Base-by-base conservation (phyloP, 2,888 invertebrate species). In the Sceliomorpha sp. region DNA sequence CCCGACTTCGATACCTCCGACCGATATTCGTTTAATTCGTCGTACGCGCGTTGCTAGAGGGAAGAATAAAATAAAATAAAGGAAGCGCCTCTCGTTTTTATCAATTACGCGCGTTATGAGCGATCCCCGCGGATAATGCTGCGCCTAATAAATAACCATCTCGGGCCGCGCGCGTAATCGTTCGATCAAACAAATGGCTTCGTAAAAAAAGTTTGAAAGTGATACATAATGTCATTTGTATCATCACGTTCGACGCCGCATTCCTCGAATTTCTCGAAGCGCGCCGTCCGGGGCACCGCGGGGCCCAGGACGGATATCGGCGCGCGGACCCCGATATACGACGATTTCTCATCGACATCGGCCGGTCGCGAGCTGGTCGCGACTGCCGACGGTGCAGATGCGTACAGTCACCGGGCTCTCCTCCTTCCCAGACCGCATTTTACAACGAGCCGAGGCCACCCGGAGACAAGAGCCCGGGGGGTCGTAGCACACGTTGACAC, bases 401-500 rank as follows among this genome's bases (percentile, higher is more conserved):
- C 40, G 24, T 10, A 7, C 55, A 60, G 66, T 60, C 62, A 42
- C 36, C 48, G 47, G 60, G 64, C 44, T 34, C 47, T 40, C 37
- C 10, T 37, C 29, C 32, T 62, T 47, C 26, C 29, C 44, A 50
- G 58, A 48, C 59, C 68, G 62, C 59, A 76, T 81, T 81, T 78
- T 84, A 79, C 80, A 81, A 80, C 77, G 77, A 79, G 77, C 66
- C 69, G 51, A 37, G 80, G 72, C 83, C 82, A 82, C 81, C 82
- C 82, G 85, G 83, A 77, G 85, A 78, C 72, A 74, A 50, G 51
- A 67, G 66, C 72, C 75, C 79, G 79, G 82, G 79, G 83, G 85
- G 81, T 72, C 71, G 42, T 69, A 58, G 58, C 59, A 76, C 78
- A 80, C 85, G 85, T 86, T 87, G 86, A 85, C 86, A 84, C 86